These are phyloP conservation scores for Dysmachus trigonus DNA, from an alignment of 2,888 invertebrate species.

Conservation along the genomic window DNA sequence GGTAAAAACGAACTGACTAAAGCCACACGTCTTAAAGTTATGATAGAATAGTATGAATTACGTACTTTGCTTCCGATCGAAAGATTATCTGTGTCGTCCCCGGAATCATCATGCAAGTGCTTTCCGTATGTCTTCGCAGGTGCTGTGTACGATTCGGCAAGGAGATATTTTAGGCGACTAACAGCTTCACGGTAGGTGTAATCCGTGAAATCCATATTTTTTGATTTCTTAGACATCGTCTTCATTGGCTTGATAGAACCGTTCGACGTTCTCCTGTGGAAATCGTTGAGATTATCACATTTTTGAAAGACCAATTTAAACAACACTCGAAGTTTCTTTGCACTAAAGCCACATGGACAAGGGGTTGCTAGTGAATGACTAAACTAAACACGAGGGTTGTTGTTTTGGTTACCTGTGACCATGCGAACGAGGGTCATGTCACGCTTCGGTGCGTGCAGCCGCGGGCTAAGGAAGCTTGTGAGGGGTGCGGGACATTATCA, in stretches of 20 bases:
- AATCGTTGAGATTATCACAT: background rate
- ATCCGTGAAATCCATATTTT: conserved; percentile 81
- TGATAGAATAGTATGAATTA: too few relatives aligned
- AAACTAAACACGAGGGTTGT: conserved; percentile 33
- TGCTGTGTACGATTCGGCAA: conserved; percentile 80
- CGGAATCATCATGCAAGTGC: conserved; percentile 66
- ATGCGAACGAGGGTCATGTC: conserved; percentile 13
- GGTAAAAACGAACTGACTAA: background rate
- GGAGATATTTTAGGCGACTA: conserved; percentile 77
- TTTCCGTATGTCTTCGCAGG: conserved; percentile 59
- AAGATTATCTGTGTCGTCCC: conserved; percentile 69
- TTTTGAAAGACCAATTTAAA: background rate
- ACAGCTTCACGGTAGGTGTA: conserved; percentile 86
- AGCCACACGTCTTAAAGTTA: background rate
- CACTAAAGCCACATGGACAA: background rate
- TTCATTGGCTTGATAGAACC: conserved; percentile 60
- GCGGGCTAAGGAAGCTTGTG: background rate
- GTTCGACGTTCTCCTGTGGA: conserved; percentile 46
- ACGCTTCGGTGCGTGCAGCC: conserved; percentile 12
- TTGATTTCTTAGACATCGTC: conserved; percentile 60
- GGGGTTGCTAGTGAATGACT: background rate
- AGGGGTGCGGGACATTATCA: background rate
- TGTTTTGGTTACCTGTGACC: conserved; percentile 42
- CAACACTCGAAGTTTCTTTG: background rate
- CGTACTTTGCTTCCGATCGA: conserved; percentile 56